phyloP scores from a whole-genome alignment of 2,113 vertebrate species.

The Chlamydotis undulata region DNA sequence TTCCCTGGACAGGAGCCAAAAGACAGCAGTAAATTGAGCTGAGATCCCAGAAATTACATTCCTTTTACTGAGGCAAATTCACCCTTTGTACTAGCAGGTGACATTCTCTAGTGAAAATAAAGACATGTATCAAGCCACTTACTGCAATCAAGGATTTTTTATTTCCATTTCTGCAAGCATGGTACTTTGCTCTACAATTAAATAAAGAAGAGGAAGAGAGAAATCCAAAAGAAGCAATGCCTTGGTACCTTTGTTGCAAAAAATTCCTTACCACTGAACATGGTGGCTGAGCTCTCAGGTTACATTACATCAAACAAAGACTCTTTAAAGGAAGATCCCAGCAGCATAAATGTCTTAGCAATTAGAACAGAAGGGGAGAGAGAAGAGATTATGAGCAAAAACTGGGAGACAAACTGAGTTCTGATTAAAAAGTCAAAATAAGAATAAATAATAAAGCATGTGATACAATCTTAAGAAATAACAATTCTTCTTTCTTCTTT shows the following conservation, averaged over 20 bases:
- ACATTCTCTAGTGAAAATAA: not conserved
- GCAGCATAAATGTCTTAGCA: not conserved
- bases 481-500: not conserved
- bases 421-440: not conserved
- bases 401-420: not conserved
- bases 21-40: conserved; percentile 19
- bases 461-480: not conserved
- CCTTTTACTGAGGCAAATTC: conserved; percentile 20
- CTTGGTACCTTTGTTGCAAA: conserved; percentile 11
- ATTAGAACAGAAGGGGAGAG: not conserved
- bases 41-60: conserved; percentile 42
- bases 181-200: not conserved
- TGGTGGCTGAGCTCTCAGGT: conserved; percentile 31
- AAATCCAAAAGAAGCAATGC: not conserved
- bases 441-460: not conserved
- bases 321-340: not conserved
- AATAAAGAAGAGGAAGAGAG: not conserved
- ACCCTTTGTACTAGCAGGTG: not conserved
- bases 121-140: not conserved
- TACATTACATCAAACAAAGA: conserved; percentile 27
- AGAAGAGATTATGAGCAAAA: not conserved
- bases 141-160: not conserved
- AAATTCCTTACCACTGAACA: not conserved
- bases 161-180: not conserved
- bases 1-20: conserved; percentile 36